Conservation (phyloP, 2,113 vertebrate species). For the Rissa tridactyla region DNA sequence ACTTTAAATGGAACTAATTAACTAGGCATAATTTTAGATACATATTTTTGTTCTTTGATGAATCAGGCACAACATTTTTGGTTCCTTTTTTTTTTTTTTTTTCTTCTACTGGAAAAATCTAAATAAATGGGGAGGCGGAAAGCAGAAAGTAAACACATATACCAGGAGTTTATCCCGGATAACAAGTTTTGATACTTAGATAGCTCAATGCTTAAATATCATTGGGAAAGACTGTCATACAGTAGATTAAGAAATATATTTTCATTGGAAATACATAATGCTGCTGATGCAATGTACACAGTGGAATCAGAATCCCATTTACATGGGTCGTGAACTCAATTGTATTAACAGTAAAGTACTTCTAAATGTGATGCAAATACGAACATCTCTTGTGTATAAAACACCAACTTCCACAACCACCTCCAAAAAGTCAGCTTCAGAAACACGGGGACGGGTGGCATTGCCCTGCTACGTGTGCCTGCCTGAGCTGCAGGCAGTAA, state of each 20-base stretch:
- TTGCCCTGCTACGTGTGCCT: not conserved
- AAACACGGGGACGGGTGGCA: not conserved
- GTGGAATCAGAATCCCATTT: not conserved
- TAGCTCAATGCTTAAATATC: not conserved
- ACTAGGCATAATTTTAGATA: constrained; percentile 12
- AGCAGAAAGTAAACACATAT: not conserved
- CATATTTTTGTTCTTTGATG: not conserved
- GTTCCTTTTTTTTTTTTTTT: not conserved
- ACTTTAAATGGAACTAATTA: constrained; percentile 32
- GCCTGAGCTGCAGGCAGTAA: not conserved
- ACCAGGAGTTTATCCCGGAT: not conserved
- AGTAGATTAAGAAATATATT: not conserved
- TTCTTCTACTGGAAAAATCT: not conserved
- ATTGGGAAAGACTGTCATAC: not conserved
- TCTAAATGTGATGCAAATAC: not conserved
- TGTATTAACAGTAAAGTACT: not conserved
- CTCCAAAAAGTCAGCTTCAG: not conserved
- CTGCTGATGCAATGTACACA: not conserved
- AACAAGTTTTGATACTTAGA: not conserved
- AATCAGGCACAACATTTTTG: not conserved
- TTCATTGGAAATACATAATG: not conserved
- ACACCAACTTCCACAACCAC: not conserved
- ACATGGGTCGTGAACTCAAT: accelerated
- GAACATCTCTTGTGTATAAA: not conserved
- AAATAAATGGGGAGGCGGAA: not conserved